Base-by-base conservation (phyloP, 2,113 vertebrate species). In the Lathamus discolor region DNA sequence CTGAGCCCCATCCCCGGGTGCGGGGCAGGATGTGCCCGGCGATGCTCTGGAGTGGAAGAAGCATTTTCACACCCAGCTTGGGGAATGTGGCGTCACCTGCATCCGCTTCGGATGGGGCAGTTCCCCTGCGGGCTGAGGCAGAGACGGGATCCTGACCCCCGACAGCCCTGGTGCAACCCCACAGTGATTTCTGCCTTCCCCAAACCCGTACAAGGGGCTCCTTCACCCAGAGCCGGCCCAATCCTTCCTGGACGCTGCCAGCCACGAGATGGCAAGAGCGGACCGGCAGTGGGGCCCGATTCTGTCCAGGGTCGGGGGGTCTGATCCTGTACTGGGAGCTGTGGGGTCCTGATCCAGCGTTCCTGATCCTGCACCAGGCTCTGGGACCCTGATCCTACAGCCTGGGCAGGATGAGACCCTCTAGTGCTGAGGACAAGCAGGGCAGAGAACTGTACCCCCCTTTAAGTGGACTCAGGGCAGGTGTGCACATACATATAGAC, bases 31-130 rank as follows among this genome's bases (percentile, higher is more conserved):
- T 5, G 24, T 1, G 6, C 18, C 33, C 15, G 2, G n/a, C 37
- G 63, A 1, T 41, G 81, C 48, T 49, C 27, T 10, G 81, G 22
- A 9, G 23, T 3, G 29, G 49, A 39, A 70, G 23, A 33, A 2
- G 6, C 2, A 1, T 17, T 86, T 68, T 55, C 52, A 41, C 43
- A 12, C 7, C 51, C 39, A 0, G 17, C 4, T 5, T 8, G 10
- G 70, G 15, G 33, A 12, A 12, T 1, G 5, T 0, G 5, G 28
- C 37, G 43, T 23, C 23, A 2, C 19, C 12, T 18, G 62, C 17
- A 3, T 37, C 41, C 5, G 0, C 22, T n/a, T 11, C 1, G 4
- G 17, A 23, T 1, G 17, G 51, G 37, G 20, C 18, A 7, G 13
- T 18, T 31, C 5, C 67, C 33, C 44, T 2, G 28, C 54, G 17